Conservation (phyloP, 2,113 vertebrate species). For the Sceloporus tristichus region DNA sequence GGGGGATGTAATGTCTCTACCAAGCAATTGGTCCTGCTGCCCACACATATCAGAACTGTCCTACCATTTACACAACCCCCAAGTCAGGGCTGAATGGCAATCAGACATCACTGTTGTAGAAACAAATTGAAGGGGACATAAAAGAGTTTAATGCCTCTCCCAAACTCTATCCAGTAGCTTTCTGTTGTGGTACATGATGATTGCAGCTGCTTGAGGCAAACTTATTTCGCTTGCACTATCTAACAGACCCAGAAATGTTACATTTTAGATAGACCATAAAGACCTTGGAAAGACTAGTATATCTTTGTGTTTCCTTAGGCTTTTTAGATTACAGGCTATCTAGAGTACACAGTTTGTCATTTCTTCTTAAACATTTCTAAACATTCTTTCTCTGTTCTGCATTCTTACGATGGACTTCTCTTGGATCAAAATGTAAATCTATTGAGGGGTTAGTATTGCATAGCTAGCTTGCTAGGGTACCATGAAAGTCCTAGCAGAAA, state of each 20-base stretch:
- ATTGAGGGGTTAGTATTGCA: not conserved
- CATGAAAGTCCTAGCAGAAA: not conserved
- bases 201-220: constrained; percentile 58
- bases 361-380: not conserved
- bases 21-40: constrained; percentile 53
- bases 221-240: constrained; percentile 22
- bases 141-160: constrained; percentile 63
- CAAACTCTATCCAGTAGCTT: constrained; percentile 46
- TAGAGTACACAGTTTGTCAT: constrained; percentile 18
- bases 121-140: constrained; percentile 66
- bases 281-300: constrained; percentile 24
- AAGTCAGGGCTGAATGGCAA: constrained; percentile 39
- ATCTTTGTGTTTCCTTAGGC: constrained; percentile 24
- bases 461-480: not conserved
- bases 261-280: constrained; percentile 46
- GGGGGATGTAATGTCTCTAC: constrained; percentile 36
- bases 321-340: not conserved
- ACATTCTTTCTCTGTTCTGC: not conserved
- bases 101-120: constrained; percentile 61
- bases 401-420: not conserved
- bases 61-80: constrained; percentile 45
- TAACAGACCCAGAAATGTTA: constrained; percentile 46
- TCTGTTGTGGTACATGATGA: constrained; percentile 54
- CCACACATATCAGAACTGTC: constrained; percentile 50
- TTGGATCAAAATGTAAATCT: not conserved